Base-by-base conservation (phyloP, 2,113 vertebrate genomes). In the Oriolus oriolus region DNA sequence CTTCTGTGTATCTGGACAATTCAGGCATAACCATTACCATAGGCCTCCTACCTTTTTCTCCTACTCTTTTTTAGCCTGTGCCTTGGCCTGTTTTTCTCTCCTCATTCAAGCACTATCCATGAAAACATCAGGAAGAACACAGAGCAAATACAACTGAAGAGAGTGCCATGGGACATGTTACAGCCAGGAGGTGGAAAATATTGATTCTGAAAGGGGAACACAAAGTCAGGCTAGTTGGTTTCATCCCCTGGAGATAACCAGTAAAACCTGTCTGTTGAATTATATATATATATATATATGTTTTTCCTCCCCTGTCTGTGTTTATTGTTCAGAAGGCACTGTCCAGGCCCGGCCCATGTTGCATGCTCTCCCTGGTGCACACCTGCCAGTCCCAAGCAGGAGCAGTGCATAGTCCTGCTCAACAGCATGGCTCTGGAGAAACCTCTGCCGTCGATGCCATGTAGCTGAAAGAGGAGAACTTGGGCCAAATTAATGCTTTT, bases 401-500 rank as follows among this genome's bases (percentile, higher is more conserved):
- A 44, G 19, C 0, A 17, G 35, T 8, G 10, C 11, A 13, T 0
- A 27, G 26, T 3, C 14, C 33, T 3, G 1, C 17, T 59, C 1
- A 5, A 15, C 28, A 41, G 16, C 22, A 10, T 4, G 15, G 21
- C 41, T 57, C 66, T 1, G 1, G 17, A 35, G 27, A 61, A 66
- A 53, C 6, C 7, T 16, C 15, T 65, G 31, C 6, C 8, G 4
- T 1, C 7, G 31, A 33, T 17, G 9, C 12, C 42, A 14, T 0
- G 0, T 7, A 39, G 6, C 10, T 39, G 35, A 45, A 83, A 54
- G 39, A 37, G 7, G 21, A 75, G 16, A 49, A 1, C 12, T 70
- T 42, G 49, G 66, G 24, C 21, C 1, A 0, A 47, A 53, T 82
- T 28, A 70, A 2, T 0, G 1, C 9, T 20, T 0, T 0, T 42